These are phyloP conservation scores for Xanthostigma xanthostigma DNA, from an alignment of 2,888 invertebrate species.

Conservation along the genomic window DNA sequence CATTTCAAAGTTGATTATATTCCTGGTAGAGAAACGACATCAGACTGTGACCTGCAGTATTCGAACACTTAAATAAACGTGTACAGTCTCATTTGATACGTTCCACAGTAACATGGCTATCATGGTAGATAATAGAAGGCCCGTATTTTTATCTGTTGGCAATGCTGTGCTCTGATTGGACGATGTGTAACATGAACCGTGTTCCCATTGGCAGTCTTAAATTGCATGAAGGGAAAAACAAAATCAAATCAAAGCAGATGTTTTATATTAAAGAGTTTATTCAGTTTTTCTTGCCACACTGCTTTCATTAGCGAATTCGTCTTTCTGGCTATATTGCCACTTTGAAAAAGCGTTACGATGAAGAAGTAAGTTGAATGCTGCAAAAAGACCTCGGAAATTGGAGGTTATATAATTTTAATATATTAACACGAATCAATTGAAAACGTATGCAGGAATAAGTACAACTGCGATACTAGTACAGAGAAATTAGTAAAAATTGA, in stretches of 20 bases:
- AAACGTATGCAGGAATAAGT: no score
- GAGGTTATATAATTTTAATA: no score
- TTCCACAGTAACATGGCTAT: slow-evolving; percentile 5
- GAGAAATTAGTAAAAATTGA: no score
- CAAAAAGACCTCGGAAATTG: no score
- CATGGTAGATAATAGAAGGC: slow-evolving; percentile 7
- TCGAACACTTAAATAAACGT: not conserved
- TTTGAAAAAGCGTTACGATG: no score
- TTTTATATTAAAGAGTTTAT: not conserved
- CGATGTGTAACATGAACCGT: not conserved
- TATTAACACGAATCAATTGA: no score
- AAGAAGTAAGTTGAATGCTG: no score
- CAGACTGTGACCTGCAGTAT: not conserved
- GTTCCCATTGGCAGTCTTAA: slow-evolving; percentile 5
- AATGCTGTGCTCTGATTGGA: slow-evolving; percentile 1
- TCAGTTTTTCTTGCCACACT: not conserved
- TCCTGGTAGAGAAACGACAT: not conserved
- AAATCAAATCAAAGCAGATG: slow-evolving; percentile 7
- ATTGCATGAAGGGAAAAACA: slow-evolving; percentile 7
- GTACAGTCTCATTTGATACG: slow-evolving; percentile 2
- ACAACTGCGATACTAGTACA: no score
- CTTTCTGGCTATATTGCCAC: no score
- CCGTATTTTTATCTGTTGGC: slow-evolving; percentile 6
- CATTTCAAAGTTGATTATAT: slow-evolving; percentile 9
- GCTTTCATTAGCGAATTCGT: no score